Evolutionary conservation across 2,888 invertebrate genomes (phyloP), one percentile per base, ranked within the genome.

Genomic region (Rotaria macrura): DNA sequence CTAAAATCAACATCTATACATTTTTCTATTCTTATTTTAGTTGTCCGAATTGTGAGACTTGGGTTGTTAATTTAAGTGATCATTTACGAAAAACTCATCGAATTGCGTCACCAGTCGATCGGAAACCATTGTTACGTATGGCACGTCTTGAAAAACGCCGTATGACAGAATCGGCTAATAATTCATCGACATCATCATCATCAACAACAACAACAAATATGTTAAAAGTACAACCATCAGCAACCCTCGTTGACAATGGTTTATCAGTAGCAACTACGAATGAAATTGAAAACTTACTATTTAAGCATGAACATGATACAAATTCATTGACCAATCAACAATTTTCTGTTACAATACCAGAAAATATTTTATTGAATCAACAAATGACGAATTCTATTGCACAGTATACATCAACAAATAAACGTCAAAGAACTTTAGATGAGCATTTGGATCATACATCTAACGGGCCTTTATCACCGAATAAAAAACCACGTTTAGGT

Each of bases 281-380:
- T 43, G 79, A 79, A 79, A 79, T 79, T 12, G 79, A 79, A 79
- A 79, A 79, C n/a, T 79, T 79, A 79, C 43, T 79, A n/a, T 79
- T 43, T 79, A 79, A 79, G 34, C 79, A 79, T 43, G 79, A 79
- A 79, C 40, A 43, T n/a, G 79, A 79, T 43, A 2, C 23, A 12
- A 34, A 29, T 65, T 34, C 38, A 34, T 65, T 65, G 38, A 4
- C 79, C 25, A 79, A 43, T 43, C 79, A 43, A n/a, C 79, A 79
- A 79, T 43, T n/a, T 79, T 79, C 79, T 43, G 79, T 79, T 38
- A 40, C 40, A 25, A 43, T 79, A 40, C 79, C 79, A 79, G 79
- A 79, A 79, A 79, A 79, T 43, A 79, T 79, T 43, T 79, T 79
- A 43, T 7, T 43, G 25, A 40, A 79, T 43, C 79, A 79, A 79